Evolutionary conservation across 2,888 invertebrate genomes (phyloP).

Genomic region (Metopia argyrocephala): DNA sequence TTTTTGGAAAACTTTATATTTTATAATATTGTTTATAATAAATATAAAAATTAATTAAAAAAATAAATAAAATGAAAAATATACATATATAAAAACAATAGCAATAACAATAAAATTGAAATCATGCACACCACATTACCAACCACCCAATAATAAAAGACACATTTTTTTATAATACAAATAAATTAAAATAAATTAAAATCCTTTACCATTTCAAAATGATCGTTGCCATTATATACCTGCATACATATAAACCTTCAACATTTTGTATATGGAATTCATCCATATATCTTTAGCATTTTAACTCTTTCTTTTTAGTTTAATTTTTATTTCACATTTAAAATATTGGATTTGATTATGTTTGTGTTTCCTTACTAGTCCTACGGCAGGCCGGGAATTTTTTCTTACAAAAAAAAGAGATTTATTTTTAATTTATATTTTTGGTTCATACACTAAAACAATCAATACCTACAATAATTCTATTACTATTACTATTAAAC

Average conservation of each 20-base stretch:
- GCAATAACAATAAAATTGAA: conserved; percentile 8
- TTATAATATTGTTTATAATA: conserved; percentile 52
- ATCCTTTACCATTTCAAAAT: too few relatives aligned
- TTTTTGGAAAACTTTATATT: conserved; percentile 50
- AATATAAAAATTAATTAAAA: not conserved
- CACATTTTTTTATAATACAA: not conserved
- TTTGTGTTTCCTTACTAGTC: conserved; percentile 3
- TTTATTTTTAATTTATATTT: not conserved
- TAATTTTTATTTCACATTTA: not conserved
- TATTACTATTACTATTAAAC: not conserved
- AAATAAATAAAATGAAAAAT: not conserved
- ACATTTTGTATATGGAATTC: conserved; percentile 2
- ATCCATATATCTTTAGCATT: not conserved
- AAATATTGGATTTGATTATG: not conserved
- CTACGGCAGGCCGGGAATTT: conserved; percentile 29
- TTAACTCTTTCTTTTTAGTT: not conserved
- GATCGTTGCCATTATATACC: too few relatives aligned
- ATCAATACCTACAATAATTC: not conserved
- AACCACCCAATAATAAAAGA: not conserved
- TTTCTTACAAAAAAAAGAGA: not conserved
- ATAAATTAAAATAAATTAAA: not conserved
- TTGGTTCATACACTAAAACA: not conserved
- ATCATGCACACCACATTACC: not conserved
- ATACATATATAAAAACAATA: conserved; percentile 9
- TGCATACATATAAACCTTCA: not conserved